These are phyloP conservation scores for Phytoseiulus persimilis DNA, from an alignment of 2,888 invertebrate species.

Conservation along the genomic window DNA sequence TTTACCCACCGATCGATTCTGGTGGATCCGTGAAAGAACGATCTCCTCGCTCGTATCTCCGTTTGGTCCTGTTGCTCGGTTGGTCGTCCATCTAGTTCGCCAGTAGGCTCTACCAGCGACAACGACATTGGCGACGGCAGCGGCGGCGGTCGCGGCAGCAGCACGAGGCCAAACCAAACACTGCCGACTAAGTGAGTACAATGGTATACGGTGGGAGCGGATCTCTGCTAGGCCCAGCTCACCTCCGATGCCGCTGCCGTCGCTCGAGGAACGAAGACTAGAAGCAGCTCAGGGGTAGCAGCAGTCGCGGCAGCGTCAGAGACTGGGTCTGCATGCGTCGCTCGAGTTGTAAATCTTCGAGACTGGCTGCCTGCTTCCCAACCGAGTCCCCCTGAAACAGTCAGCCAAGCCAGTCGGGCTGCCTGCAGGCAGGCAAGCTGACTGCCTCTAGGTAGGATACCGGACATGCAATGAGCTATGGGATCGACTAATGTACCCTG, in stretches of 20 bases:
- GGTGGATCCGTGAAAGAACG: background rate
- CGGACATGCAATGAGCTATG: constrained; percentile 39
- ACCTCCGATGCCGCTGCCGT: background rate
- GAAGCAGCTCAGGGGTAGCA: background rate
- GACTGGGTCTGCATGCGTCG: constrained; percentile 5
- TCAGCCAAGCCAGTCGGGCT: constrained; percentile 23
- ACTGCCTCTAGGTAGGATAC: constrained; percentile 16
- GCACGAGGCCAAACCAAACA: constrained; percentile 5
- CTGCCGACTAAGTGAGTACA: background rate
- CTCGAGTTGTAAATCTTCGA: constrained; percentile 31
- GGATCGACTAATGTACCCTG: constrained; percentile 34
- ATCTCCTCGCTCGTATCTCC: background rate
- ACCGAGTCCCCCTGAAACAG: background rate
- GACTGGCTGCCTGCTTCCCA: constrained; percentile 32
- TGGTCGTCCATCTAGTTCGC: background rate
- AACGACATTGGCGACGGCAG: background rate
- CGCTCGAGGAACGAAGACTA: background rate
- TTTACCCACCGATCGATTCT: background rate
- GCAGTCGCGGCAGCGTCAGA: constrained; percentile 5
- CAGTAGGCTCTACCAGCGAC: background rate
- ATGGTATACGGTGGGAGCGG: background rate
- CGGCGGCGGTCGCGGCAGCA: background rate
- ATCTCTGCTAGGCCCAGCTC: background rate
- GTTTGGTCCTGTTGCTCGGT: background rate
- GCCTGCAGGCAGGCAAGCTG: constrained; percentile 6